Evolutionary conservation across 2,797 vertebrate species (phyloP).

Genomic region (Pipistrellus nathusii): DNA sequence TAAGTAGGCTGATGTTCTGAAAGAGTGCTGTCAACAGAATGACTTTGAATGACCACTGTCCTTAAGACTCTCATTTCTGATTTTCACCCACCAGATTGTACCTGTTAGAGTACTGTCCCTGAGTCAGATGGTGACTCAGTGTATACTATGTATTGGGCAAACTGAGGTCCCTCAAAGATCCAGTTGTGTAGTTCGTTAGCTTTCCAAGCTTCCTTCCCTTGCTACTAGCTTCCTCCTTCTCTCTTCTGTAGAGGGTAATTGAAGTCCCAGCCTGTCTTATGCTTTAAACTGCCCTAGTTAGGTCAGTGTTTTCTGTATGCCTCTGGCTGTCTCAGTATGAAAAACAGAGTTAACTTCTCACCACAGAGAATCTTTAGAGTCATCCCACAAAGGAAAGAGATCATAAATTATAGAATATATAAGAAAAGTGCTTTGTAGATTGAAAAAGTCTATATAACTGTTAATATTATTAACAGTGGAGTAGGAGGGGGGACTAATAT

Average conservation of each 20-base stretch:
- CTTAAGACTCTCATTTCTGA: conserved; percentile 33
- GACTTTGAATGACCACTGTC: not conserved
- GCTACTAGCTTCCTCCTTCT: not conserved
- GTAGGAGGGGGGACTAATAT: not conserved
- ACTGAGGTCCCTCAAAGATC: not conserved
- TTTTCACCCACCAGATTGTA: not conserved
- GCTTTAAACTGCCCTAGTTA: not conserved
- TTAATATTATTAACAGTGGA: not conserved
- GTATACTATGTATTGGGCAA: not conserved
- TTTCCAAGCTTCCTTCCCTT: not conserved
- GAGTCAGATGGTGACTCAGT: not conserved
- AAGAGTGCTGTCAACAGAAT: not conserved
- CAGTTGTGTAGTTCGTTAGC: not conserved
- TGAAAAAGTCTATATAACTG: not conserved
- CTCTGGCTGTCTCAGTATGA: not conserved
- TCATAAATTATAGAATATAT: not conserved
- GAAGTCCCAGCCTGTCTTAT: not conserved
- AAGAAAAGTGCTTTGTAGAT: conserved; percentile 9
- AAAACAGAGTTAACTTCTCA: not conserved
- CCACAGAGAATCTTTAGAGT: conserved; percentile 20
- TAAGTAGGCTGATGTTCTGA: not conserved
- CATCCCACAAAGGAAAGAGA: not conserved
- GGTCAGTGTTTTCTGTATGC: not conserved
- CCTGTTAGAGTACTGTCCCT: not conserved
- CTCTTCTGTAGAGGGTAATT: not conserved